phyloP scores from a whole-genome alignment of 2,888 invertebrate genomes.

The Volucella bombylans region DNA sequence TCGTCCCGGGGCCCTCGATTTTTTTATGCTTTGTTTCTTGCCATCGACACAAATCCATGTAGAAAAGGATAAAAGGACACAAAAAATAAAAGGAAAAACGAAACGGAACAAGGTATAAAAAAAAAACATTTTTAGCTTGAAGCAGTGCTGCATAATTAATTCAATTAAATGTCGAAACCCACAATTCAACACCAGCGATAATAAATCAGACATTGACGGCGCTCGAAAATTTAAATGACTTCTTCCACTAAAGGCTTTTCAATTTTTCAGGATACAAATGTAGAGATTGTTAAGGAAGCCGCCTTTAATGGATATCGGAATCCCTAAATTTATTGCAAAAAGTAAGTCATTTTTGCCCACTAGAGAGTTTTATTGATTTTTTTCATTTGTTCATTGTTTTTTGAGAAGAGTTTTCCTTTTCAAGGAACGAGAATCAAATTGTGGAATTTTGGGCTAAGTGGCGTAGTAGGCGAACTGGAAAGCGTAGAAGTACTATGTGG shows the following conservation, averaged over 20 bases:
- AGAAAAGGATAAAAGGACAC: background rate
- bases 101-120: background rate
- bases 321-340: background rate
- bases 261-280: background rate
- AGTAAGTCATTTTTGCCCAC: background rate
- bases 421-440: background rate
- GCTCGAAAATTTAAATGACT: background rate
- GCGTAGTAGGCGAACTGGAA: too few species aligned
- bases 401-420: background rate
- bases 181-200: slow-evolving; percentile 4
- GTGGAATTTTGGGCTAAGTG: background rate
- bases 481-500: too few species aligned
- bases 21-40: too few species aligned
- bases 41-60: background rate
- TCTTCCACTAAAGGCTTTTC: background rate
- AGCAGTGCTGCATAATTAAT: slow-evolving; percentile 28
- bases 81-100: background rate
- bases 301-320: background rate
- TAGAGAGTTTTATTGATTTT: slow-evolving; percentile 23
- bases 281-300: background rate
- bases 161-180: slow-evolving; percentile 20
- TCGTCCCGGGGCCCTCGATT: too few species aligned
- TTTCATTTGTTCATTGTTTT: background rate
- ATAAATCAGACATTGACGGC: slow-evolving; percentile 20
- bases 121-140: background rate